Evolutionary conservation across 2,797 vertebrate genomes (phyloP).

Genomic region (Gymnothorax reevesii): DNA sequence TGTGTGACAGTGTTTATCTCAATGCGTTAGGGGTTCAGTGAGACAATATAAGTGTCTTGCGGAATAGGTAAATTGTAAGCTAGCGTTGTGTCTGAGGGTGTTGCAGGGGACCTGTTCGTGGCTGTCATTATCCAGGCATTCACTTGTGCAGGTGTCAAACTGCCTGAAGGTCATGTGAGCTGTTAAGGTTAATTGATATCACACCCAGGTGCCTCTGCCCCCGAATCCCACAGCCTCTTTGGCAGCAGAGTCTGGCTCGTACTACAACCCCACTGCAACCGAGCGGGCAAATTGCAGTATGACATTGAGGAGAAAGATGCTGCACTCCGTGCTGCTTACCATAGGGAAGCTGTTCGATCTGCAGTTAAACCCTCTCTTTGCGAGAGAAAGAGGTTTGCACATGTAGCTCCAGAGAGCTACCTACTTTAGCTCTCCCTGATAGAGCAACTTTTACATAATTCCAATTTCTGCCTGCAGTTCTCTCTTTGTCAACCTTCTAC

Average conservation of each 20-base stretch:
- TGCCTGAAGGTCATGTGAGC: neutral
- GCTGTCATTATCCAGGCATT: neutral
- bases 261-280: neutral
- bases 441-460: too few species aligned
- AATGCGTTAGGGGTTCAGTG: neutral
- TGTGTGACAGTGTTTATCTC: neutral
- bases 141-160: neutral
- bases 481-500: too few species aligned
- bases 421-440: too few species aligned
- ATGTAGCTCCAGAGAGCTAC: too few species aligned
- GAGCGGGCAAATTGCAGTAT: neutral
- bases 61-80: neutral
- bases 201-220: neutral
- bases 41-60: neutral
- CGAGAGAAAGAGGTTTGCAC: too few species aligned
- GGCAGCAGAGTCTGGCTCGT: neutral
- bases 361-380: too few species aligned
- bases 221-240: neutral
- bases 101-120: neutral
- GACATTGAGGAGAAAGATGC: conserved; percentile 30
- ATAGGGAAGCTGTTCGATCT: too few species aligned
- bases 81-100: neutral
- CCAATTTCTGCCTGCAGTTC: too few species aligned
- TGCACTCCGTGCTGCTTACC: too few species aligned
- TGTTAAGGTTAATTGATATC: neutral